phyloP scores from a whole-genome alignment of 2,888 invertebrate genomes.

The Isoperla grammatica region DNA sequence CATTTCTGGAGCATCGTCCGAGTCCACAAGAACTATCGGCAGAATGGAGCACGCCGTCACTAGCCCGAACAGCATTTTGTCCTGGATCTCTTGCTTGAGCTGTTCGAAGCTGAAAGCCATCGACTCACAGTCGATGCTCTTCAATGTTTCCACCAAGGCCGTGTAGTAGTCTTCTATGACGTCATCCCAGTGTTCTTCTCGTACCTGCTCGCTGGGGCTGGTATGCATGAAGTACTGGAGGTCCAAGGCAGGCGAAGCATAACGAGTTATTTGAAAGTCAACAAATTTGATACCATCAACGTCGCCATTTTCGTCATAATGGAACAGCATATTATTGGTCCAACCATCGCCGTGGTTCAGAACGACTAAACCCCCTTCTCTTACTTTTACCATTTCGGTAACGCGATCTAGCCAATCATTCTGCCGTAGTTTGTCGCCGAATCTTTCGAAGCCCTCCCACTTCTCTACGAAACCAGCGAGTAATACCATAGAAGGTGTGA shows the following conservation, averaged over 20 bases:
- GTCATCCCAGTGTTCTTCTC: conserved; percentile 16
- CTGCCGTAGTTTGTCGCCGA: conserved; percentile 10
- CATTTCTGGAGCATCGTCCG: conserved; percentile 18
- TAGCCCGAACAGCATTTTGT: conserved; percentile 28
- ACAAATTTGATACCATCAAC: conserved; percentile 25
- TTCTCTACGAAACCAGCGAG: conserved; percentile 14
- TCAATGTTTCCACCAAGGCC: conserved; percentile 10
- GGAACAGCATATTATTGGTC: conserved; percentile 29
- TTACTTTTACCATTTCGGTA: background rate
- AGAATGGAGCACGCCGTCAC: conserved; percentile 18
- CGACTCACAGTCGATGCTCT: background rate
- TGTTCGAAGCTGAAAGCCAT: conserved; percentile 22
- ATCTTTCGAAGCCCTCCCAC: conserved; percentile 22
- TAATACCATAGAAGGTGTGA: background rate
- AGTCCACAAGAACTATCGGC: conserved; percentile 23
- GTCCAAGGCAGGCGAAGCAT: conserved; percentile 27
- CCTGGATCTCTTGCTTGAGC: conserved; percentile 27
- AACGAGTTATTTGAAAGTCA: conserved; percentile 29
- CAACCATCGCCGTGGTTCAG: conserved; percentile 30
- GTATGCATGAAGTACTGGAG: conserved; percentile 29
- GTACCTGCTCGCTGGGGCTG: conserved; percentile 21
- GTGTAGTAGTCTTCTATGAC: conserved; percentile 26
- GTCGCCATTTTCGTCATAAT: background rate
- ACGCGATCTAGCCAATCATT: conserved; percentile 1
- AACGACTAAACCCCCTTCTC: conserved; percentile 18